Percentiles rank a stretch among this genome's conserved stretches.
Conservation (phyloP, 2,797 vertebrate species). For the Neomorphus geoffroyi region DNA sequence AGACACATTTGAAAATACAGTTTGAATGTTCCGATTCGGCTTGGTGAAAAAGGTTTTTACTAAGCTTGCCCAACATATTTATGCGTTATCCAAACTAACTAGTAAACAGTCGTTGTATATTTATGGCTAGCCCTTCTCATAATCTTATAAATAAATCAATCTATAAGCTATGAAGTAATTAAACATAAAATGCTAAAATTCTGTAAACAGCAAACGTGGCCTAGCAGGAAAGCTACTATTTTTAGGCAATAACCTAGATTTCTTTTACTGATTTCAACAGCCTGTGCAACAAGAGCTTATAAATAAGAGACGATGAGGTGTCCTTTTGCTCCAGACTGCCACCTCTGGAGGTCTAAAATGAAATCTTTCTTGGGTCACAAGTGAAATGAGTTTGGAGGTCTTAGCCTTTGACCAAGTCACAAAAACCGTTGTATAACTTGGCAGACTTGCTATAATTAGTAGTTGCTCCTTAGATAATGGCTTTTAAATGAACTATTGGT, state of each 20-base stretch:
- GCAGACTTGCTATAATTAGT: constrained; percentile 19
- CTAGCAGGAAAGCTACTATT: not conserved
- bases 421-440: not conserved
- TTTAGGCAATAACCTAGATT: not conserved
- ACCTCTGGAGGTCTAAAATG: not conserved
- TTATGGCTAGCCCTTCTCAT: not conserved
- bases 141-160: not conserved
- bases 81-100: constrained; percentile 25
- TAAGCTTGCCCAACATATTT: not conserved
- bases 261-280: constrained; percentile 44
- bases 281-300: constrained; percentile 62
- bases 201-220: not conserved
- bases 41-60: not conserved
- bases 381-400: constrained; percentile 34
- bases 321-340: constrained; percentile 43
- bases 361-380: constrained; percentile 27
- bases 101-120: not conserved
- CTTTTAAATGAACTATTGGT: not conserved
- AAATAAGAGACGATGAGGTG: constrained; percentile 30
- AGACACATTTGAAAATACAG: constrained; percentile 50
- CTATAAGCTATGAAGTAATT: not conserved
- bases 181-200: not conserved
- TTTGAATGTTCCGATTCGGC: constrained; percentile 7
- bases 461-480: not conserved
- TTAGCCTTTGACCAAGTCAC: not conserved